A percentile compares a stretch with the other conserved stretches of the same genome.
Conservation (phyloP, 1,140 invertebrate species). For the Heliconius congener region DNA sequence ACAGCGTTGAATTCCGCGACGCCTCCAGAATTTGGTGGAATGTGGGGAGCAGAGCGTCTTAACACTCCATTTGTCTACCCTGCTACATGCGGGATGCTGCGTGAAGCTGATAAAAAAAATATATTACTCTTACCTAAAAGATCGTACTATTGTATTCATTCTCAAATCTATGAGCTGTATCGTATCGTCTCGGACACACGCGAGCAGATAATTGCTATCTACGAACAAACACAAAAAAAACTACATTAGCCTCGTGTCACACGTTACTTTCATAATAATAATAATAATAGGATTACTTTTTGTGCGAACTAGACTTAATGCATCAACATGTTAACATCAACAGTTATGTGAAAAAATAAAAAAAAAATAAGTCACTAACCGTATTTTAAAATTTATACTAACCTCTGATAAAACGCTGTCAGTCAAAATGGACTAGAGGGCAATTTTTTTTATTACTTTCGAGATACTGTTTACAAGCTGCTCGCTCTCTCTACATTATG, state of each 20-base stretch:
- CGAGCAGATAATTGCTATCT: conserved; percentile 95
- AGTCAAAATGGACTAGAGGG: conserved; percentile 27
- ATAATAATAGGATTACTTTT: neutral
- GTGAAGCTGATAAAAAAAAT: too few species aligned
- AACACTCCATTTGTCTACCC: too few species aligned
- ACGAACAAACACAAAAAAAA: conserved; percentile 66
- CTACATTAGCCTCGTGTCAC: neutral
- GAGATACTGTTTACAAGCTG: conserved; percentile 26
- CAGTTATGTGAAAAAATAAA: conserved; percentile 12
- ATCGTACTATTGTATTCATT: conserved; percentile 94
- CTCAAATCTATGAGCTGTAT: conserved; percentile 96
- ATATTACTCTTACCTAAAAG: conserved; percentile 85
- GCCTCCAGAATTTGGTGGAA: too few species aligned
- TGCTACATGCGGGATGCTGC: too few species aligned
- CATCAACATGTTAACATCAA: conserved; percentile 4
- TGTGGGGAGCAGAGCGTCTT: too few species aligned
- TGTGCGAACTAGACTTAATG: neutral
- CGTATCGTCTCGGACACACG: conserved; percentile 96
- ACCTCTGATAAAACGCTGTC: conserved; percentile 31
- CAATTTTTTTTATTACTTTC: conserved; percentile 38
- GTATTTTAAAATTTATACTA: conserved; percentile 27
- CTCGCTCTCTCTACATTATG: conserved; percentile 11
- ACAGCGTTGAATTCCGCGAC: too few species aligned
- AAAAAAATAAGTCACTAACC: conserved; percentile 30
- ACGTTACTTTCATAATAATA: neutral